Percentiles rank a stretch among this genome's conserved stretches.
Conservation (phyloP, 2,888 invertebrate genomes). For the Onchidella celtica region DNA sequence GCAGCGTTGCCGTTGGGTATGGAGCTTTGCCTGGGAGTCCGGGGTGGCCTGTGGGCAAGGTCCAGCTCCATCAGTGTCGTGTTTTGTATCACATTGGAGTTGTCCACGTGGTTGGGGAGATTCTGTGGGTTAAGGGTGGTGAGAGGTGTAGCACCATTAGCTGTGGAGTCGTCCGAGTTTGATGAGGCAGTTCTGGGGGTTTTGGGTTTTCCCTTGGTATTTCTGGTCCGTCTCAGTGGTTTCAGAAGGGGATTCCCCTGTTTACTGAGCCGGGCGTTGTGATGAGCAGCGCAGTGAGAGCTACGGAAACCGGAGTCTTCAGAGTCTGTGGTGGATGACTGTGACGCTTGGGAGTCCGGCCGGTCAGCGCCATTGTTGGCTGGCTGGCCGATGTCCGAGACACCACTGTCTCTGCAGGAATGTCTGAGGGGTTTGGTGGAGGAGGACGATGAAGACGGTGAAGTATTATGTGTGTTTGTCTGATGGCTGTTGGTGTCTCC, state of each 20-base stretch:
- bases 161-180: slow-evolving; percentile 13
- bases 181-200: slow-evolving; percentile 14
- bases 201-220: not conserved
- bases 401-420: slow-evolving; percentile 31
- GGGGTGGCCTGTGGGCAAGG: slow-evolving; percentile 7
- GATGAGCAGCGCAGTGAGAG: slow-evolving; percentile 68
- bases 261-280: slow-evolving; percentile 47
- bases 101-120: slow-evolving; percentile 23
- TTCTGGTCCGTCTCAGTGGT: slow-evolving; percentile 52
- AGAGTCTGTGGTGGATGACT: slow-evolving; percentile 67
- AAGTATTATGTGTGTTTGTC: not conserved
- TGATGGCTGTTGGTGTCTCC: not conserved
- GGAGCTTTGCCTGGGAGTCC: not conserved
- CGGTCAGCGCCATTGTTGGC: slow-evolving; percentile 54
- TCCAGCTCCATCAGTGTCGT: slow-evolving; percentile 19
- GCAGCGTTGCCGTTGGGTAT: not conserved
- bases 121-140: slow-evolving; percentile 40
- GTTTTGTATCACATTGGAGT: slow-evolving; percentile 38
- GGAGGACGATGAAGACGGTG: not conserved
- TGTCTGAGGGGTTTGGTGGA: slow-evolving; percentile 28
- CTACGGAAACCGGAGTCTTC: slow-evolving; percentile 75
- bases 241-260: slow-evolving; percentile 66
- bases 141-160: slow-evolving; percentile 21
- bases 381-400: slow-evolving; percentile 6
- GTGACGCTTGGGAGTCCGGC: slow-evolving; percentile 71